Base-by-base conservation (phyloP, 2,888 invertebrate species). In the Lasioglossum calceatum region DNA sequence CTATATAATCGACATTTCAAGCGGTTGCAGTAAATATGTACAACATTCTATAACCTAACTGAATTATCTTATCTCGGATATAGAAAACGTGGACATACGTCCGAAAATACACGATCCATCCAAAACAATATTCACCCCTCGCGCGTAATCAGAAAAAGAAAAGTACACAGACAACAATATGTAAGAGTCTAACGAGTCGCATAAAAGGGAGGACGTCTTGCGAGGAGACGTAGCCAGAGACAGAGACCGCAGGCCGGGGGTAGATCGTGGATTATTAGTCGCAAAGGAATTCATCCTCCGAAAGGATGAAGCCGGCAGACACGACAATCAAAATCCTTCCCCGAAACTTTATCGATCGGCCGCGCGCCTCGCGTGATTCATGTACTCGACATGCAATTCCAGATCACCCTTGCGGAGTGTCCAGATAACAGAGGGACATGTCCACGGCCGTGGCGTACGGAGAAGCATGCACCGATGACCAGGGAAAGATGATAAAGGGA, bases 361-460 rank as follows among this genome's bases (percentile, higher is more conserved):
- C 79, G 36, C 64, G 64, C 74, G 74, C 36, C 54, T 79, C 78
- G 75, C 87, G 87, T 85, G 82, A 87, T 87, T 84, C 87, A 85
- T 87, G 84, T 88, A 85, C 83, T 87, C 88, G 87, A 88, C 88
- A 85, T 87, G 84, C 87, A 88, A 86, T 84, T 89, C 88, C 89
- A 86, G 88, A 87, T 86, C 87, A 85, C 79, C 83, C 89, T 70
- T 80, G 81, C 81, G 85, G 85, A 84, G 87, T 84, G 87, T 89
- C 88, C 86, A 82, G 86, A 90, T 86, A 87, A 90, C 87, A 83
- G 88, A 87, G 82, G 90, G 85, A 91, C 91, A 86, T 88, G 91
- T 91, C 89, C 88, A 88, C 78, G 86, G 73, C 77, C 54, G 86
- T 77, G 83, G 67, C 36, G 67, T 19, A 19, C 77, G 67, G 87